These are phyloP conservation scores for Chaetops frenatus DNA, from an alignment of 2,113 vertebrate genomes.

Conservation along the genomic window DNA sequence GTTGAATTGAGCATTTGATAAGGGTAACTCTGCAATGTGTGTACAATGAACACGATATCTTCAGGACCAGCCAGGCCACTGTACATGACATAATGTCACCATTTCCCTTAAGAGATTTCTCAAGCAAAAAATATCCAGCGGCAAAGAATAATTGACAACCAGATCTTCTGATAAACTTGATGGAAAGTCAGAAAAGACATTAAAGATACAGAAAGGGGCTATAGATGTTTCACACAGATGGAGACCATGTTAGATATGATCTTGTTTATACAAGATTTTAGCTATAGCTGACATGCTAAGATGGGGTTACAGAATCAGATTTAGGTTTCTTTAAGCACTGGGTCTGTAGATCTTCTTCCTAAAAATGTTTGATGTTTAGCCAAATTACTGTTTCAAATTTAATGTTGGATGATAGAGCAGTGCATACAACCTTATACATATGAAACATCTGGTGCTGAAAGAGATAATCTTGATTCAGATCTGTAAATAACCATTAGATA, in stretches of 20 bases:
- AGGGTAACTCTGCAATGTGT: neutral
- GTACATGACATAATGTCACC: neutral
- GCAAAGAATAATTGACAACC: neutral
- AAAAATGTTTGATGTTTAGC: neutral
- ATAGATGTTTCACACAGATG: neutral
- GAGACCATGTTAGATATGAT: neutral
- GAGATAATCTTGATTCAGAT: neutral
- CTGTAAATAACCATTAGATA: neutral
- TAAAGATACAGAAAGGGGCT: neutral
- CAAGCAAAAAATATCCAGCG: neutral
- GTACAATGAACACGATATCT: neutral
- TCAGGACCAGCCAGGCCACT: neutral
- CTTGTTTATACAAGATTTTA: neutral
- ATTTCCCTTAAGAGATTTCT: neutral
- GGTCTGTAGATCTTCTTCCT: neutral
- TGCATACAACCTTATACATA: neutral
- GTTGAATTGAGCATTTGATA: neutral
- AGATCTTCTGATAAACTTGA: neutral
- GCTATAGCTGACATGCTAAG: neutral
- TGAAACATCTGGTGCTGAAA: neutral
- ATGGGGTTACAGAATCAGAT: neutral
- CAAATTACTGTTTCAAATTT: neutral
- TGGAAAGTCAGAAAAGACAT: neutral
- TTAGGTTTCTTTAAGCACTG: neutral
- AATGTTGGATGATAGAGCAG: neutral